Conservation (phyloP, 2,888 invertebrate genomes). For the Formica aserva region DNA sequence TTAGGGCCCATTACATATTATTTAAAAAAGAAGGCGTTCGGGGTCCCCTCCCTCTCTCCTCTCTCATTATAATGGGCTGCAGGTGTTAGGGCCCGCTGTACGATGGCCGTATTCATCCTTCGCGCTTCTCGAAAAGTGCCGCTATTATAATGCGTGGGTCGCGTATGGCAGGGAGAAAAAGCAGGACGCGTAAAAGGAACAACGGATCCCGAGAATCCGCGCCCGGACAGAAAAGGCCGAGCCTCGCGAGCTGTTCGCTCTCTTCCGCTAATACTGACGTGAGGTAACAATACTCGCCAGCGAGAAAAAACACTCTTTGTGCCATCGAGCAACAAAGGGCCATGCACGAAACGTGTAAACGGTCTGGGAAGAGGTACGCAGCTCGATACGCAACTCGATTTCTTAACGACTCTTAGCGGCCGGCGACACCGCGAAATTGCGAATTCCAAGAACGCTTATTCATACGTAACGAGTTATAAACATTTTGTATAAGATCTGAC, state of each 20-base stretch:
- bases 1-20: constrained; percentile 79
- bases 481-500: constrained; percentile 24
- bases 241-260: constrained; percentile 56
- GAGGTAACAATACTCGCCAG: constrained; percentile 67
- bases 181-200: constrained; percentile 43
- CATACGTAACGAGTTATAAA: constrained; percentile 34
- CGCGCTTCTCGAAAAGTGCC: constrained; percentile 72
- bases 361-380: constrained; percentile 35
- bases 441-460: constrained; percentile 42
- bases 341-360: constrained; percentile 47
- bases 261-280: constrained; percentile 70
- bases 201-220: constrained; percentile 48
- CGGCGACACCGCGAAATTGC: constrained; percentile 47
- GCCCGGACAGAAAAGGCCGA: constrained; percentile 54
- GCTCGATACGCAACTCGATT: constrained; percentile 39
- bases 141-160: constrained; percentile 74
- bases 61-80: constrained; percentile 78
- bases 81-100: constrained; percentile 77
- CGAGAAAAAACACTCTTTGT: constrained; percentile 61
- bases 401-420: constrained; percentile 38
- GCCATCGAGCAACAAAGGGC: constrained; percentile 44
- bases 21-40: constrained; percentile 75
- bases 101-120: constrained; percentile 73
- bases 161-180: constrained; percentile 31
- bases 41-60: constrained; percentile 41